phyloP scores from a whole-genome alignment of 2,797 vertebrate genomes.

The Ceyx erithaca region DNA sequence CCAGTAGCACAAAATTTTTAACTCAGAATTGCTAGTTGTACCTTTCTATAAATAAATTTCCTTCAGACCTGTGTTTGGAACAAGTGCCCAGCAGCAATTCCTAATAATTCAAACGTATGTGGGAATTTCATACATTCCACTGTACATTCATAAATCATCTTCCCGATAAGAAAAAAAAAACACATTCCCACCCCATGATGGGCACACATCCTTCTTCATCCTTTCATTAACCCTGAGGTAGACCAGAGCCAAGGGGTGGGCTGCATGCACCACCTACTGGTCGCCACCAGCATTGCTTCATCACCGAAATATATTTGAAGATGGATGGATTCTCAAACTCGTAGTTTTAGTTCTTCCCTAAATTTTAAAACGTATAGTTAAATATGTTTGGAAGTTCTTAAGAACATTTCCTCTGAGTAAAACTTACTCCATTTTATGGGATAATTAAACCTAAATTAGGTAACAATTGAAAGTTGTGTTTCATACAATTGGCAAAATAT shows the following conservation, averaged over 20 bases:
- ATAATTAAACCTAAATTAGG: neutral
- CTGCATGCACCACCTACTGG: conserved; percentile 41
- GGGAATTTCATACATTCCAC: fast-evolving
- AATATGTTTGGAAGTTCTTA: neutral
- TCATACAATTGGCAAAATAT: neutral
- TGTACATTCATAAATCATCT: neutral
- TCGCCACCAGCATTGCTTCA: neutral
- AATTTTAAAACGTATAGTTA: neutral
- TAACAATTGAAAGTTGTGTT: neutral
- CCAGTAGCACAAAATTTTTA: neutral
- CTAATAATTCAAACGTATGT: fast-evolving
- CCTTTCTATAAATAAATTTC: neutral
- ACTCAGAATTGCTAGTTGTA: neutral
- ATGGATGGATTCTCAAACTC: neutral
- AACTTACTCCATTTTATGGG: neutral
- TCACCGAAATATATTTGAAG: neutral
- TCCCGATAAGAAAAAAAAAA: neutral
- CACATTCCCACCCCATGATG: fast-evolving
- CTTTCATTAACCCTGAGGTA: fast-evolving
- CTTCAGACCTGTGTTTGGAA: neutral
- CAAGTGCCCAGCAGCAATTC: neutral
- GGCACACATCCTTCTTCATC: fast-evolving
- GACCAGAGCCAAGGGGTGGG: too few relatives aligned
- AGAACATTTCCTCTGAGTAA: neutral
- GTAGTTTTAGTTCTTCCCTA: too few relatives aligned